Conservation (phyloP, 2,797 vertebrate species). For the Micrastur ruficollis region DNA sequence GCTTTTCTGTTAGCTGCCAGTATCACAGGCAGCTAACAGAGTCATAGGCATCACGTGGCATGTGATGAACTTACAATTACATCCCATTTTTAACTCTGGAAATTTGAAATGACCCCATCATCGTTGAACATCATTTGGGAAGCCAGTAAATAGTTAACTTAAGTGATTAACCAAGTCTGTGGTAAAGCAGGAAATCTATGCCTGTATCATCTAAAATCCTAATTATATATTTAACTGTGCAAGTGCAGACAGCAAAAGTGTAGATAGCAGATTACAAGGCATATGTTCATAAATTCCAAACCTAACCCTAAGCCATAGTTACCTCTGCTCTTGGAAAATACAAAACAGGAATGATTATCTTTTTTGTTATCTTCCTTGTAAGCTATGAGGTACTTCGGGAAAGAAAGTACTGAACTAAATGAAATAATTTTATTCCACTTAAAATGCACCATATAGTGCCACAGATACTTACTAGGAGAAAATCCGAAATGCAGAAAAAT, state of each 20-base stretch:
- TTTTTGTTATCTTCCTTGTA: not conserved
- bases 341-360: not conserved
- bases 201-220: not conserved
- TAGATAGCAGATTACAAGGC: not conserved
- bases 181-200: not conserved
- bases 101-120: not conserved
- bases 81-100: not conserved
- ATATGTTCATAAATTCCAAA: not conserved
- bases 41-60: not conserved
- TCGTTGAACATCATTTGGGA: not conserved
- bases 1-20: not conserved
- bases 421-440: not conserved
- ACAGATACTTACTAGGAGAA: not conserved
- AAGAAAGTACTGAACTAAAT: not conserved
- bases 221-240: not conserved
- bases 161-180: not conserved
- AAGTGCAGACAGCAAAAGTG: not conserved
- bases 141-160: not conserved
- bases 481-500: not conserved
- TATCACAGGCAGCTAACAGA: not conserved
- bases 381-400: not conserved
- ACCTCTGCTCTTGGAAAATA: not conserved
- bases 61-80: not conserved
- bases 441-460: not conserved
- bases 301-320: not conserved